Base-by-base conservation (phyloP, 1,140 invertebrate genomes). In the Pachyrhynchus sulphureomaculatus region DNA sequence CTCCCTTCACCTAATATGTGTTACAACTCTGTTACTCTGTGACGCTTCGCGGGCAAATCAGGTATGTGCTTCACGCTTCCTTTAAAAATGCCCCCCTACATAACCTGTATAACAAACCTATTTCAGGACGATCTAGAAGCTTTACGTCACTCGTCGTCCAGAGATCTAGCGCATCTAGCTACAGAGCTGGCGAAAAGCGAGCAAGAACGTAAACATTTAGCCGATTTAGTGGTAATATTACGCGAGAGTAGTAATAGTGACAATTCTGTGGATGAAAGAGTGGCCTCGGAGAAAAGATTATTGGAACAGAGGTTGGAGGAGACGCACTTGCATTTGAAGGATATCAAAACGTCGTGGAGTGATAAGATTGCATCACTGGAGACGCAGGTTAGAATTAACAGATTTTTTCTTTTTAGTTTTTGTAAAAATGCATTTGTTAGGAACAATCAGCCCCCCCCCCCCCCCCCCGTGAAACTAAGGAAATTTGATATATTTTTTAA, bases 341-440 rank as follows among this genome's bases (percentile, higher is more conserved):
- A 94, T 67, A 91, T 94, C 61, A 94, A 94, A 73, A 90, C 89
- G 1, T 90, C 89, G 0, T 94, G 91, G 92, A 93, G 90, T 68
- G 86, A 88, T 20, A 92, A 93, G 74, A 93, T 94, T 65, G 86
- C 90, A 4, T 86, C 88, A 4, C 73, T 94, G 9, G 92, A 94
- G 75, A 91, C 89, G 4, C 91, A 95, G 81, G 88, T 90, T 33
- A 74, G 59, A n/a, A n/a, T n/a, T n/a, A n/a, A n/a, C n/a, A n/a
- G n/a, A n/a, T n/a, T n/a, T n/a, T n/a, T 72, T n/a, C 36, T 53
- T 60, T 37, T 3, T 18, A 15, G 26, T 42, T 55, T 2, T 41
- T 55, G n/a, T n/a, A n/a, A n/a, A n/a, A n/a, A n/a, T n/a, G n/a
- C n/a, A n/a, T n/a, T n/a, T n/a, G n/a, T n/a, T n/a, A n/a, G n/a